Evolutionary conservation across 1,140 invertebrate genomes (phyloP), one percentile per base, ranked within the genome.

Genomic region (Apis laboriosa): DNA sequence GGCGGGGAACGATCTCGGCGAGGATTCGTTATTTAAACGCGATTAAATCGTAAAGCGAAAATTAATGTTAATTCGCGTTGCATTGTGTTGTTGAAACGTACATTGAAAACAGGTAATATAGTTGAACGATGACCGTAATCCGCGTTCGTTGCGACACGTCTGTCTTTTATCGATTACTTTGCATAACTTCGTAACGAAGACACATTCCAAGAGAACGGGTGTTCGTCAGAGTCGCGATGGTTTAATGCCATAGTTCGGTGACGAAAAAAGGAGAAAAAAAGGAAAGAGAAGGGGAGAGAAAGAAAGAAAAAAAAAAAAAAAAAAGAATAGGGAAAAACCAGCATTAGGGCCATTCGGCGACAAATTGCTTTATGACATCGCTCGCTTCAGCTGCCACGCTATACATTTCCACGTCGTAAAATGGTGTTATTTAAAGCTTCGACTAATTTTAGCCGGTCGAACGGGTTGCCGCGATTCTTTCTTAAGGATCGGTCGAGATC

Each of bases 391-490:
- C 61, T 83, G 86, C 51, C 83, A 64, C 75, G 58, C 56, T 71
- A 73, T 87, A 81, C 84, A 83, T 88, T 79, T 80, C 53, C 86
- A 43, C 81, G 77, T 86, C 88, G 80, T 88, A 90, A 89, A 89
- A 58, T 77, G 70, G 19, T 61, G 68, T 90, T 81, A 88, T 88
- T 89, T 86, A 88, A 68, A 55, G 77, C 78, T 80, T 76, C 84
- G 80, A 88, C 88, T 90, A 90, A 90, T 90, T 88, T 88, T 77
- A 87, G 76, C 83, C 15, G 82, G 83, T 87, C 55, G 70, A 84
- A 87, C 77, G 66, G 73, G 81, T 82, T 67, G 53, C 28, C 67
- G 51, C 4, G 61, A 34, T 61, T 55, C 74, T 74, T 58, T n/a
- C 43, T 61, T 58, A 56, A 43, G n/a, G 17, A 58, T 1, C 28